phyloP scores from a whole-genome alignment of 2,113 vertebrate genomes.

The Trachemys scripta region DNA sequence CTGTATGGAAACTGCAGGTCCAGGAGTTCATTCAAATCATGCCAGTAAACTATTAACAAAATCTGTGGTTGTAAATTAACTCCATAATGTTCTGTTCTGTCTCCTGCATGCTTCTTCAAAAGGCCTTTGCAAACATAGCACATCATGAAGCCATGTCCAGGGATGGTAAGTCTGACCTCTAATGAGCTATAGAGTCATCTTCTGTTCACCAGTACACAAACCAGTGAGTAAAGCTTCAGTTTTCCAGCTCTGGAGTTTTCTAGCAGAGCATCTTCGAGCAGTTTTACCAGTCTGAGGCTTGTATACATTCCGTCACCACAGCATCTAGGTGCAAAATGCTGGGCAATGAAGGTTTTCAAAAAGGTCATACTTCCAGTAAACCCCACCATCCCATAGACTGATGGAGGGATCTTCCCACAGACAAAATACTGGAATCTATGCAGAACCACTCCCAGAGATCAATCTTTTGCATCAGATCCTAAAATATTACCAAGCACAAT shows the following conservation, averaged over 20 bases:
- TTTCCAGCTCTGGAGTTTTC: neutral
- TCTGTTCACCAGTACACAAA: neutral
- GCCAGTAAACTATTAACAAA: neutral
- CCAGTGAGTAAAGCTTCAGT: neutral
- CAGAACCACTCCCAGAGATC: neutral
- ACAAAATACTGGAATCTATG: neutral
- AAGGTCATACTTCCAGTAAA: conserved; percentile 48
- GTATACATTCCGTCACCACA: neutral
- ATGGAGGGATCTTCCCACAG: conserved; percentile 34
- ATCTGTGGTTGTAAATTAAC: neutral
- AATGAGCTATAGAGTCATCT: neutral
- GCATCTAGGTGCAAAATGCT: neutral
- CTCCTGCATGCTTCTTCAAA: neutral
- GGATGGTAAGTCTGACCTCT: neutral
- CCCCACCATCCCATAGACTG: neutral
- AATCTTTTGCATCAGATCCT: neutral
- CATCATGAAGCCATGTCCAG: neutral
- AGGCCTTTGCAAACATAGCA: neutral
- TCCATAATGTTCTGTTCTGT: neutral
- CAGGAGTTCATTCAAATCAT: neutral
- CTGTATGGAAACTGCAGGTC: neutral
- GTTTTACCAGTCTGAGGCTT: neutral
- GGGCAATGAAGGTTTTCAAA: conserved; percentile 43
- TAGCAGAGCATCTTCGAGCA: neutral
- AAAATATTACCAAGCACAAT: neutral